phyloP scores from a whole-genome alignment of 2,888 invertebrate species.

The Drosophila barbarae region DNA sequence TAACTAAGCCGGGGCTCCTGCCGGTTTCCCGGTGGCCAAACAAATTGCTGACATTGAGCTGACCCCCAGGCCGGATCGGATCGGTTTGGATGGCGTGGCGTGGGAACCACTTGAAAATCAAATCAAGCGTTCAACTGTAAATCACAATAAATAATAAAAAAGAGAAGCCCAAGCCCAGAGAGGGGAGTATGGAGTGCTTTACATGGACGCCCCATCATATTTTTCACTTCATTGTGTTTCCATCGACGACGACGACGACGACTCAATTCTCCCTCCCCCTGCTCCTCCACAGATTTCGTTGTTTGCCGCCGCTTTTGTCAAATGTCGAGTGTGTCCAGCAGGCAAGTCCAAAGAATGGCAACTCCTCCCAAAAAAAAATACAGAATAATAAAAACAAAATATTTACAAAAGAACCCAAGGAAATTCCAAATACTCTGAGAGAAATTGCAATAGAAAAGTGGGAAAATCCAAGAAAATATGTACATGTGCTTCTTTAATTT shows the following conservation, averaged over 20 bases:
- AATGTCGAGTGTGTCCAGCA: constrained; percentile 62
- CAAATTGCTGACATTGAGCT: constrained; percentile 48
- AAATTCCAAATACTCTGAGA: background rate
- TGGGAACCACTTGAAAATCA: constrained; percentile 77
- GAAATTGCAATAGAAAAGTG: background rate
- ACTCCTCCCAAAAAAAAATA: constrained; percentile 2
- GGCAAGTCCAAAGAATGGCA: constrained; percentile 8
- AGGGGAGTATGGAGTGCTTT: constrained; percentile 28
- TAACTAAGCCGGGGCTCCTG: constrained; percentile 63
- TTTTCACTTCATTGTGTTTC: constrained; percentile 74
- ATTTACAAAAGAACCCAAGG: constrained; percentile 1
- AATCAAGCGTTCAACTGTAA: constrained; percentile 79
- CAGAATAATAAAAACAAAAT: constrained; percentile 9
- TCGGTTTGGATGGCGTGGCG: constrained; percentile 34
- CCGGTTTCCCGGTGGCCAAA: constrained; percentile 38
- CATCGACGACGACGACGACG: constrained; percentile 36
- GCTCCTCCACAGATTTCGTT: constrained; percentile 11
- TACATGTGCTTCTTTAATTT: too few relatives aligned
- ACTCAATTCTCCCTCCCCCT: constrained; percentile 12
- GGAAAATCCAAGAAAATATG: background rate
- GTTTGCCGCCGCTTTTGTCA: constrained; percentile 58
- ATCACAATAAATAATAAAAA: constrained; percentile 78
- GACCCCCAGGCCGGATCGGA: constrained; percentile 13
- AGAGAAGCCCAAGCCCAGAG: background rate
- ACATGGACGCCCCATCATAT: constrained; percentile 62